Base-by-base conservation (phyloP, 1,140 invertebrate genomes). In the Temnothorax nylanderi region DNA sequence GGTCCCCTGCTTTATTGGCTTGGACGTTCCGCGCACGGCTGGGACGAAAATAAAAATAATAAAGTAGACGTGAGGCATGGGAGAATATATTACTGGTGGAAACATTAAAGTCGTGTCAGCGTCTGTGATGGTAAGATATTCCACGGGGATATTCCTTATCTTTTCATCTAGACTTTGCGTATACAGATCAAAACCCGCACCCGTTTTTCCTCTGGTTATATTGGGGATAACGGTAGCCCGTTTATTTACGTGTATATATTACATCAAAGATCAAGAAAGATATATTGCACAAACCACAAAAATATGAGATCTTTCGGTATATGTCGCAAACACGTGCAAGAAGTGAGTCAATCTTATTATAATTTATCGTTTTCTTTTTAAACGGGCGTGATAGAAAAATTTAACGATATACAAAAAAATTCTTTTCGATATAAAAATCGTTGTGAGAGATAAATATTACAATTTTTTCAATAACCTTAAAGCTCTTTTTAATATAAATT, bases 131-230 rank as follows among this genome's bases (percentile, higher is more conserved):
- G 26, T 26, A 26, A 26, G 26, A 16, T 72, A 87, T 84, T 87
- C 85, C 78, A 47, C 49, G 13, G 76, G 62, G 78, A 87, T 71
- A 87, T 87, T 74, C 21, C 64, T 60, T 69, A 69, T 71, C 64
- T 78, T 87, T 87, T 87, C 85, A 87, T 87, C 85, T 74, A 74
- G 76, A 44, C 54, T 87, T 87, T 62, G 85, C 77, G 78, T 71
- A 26, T 26, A 67, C 44, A 84, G 85, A 87, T 87, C 85, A 87
- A 87, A 87, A 82, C 77, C 37, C 16, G 60, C n/a, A 51, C 3
- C 60, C 34, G 7, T 0, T 44, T 16, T 16, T 3, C 58, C 18
- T 16, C 47, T 44, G 32, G 41, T 75, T 84, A 84, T 62, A 84
- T 74, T 62, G n/a, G 13, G 37, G 26, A 47, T 58, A 16, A 44